A percentile compares a stretch with the other conserved stretches of the same genome.
Evolutionary conservation across 2,113 vertebrate genomes (phyloP).

Genomic region (Toxotes chatareus): DNA sequence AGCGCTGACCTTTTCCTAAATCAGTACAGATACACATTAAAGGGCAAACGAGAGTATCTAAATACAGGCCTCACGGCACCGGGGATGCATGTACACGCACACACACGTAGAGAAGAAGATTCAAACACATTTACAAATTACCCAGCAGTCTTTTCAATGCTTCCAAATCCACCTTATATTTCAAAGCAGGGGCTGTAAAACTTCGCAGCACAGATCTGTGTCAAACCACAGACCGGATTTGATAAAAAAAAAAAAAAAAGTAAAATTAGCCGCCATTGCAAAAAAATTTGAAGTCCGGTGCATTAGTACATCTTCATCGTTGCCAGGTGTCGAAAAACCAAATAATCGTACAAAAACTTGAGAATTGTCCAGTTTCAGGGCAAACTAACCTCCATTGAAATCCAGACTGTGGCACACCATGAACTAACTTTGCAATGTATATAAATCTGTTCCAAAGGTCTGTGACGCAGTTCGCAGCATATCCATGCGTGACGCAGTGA

Average conservation of each 20-base stretch:
- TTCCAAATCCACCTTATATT: slow-evolving; percentile 10
- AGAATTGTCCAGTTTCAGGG: background rate
- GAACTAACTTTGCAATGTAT: background rate
- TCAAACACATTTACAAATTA: slow-evolving; percentile 19
- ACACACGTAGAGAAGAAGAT: background rate
- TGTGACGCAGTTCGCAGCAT: background rate
- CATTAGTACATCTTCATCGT: background rate
- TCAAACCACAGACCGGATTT: background rate
- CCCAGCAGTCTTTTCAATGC: background rate
- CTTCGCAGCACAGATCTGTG: background rate
- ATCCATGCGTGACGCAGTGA: background rate
- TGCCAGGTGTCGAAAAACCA: background rate
- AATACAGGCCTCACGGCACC: background rate
- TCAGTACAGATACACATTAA: slow-evolving; percentile 56
- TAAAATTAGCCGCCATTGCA: background rate
- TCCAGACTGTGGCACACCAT: background rate
- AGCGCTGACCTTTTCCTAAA: slow-evolving; percentile 77
- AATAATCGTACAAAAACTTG: background rate
- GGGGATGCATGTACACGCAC: background rate
- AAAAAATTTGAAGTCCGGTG: background rate
- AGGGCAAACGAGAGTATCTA: slow-evolving; percentile 41
- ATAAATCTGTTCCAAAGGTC: background rate
- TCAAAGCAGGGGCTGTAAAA: background rate
- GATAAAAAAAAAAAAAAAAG: background rate
- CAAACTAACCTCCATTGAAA: background rate